Base-by-base conservation (phyloP, 2,797 vertebrate species). In the Xenopus petersii region DNA sequence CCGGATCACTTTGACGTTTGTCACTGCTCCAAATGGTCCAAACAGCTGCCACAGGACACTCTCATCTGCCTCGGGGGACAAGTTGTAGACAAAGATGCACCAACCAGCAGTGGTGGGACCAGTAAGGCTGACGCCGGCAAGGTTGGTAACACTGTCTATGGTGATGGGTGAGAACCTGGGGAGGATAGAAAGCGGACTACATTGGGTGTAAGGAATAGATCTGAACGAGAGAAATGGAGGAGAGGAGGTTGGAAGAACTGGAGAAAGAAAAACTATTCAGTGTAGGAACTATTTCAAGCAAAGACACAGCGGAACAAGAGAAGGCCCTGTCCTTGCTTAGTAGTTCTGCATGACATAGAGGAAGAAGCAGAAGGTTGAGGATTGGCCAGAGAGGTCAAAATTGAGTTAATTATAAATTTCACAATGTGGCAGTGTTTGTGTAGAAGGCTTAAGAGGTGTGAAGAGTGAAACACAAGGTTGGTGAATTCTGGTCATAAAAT, bases 61-160 rank as follows among this genome's bases (percentile, higher is more conserved):
- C 87, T 98, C 96, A 10, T 98, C 96, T 0, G 97, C 95, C 85
- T 98, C 97, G 0, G 97, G 97, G 0, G 96, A 97, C 81, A 98
- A 89, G 93, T 98, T 98, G 93, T 98, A 98, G 84, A 98, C 95
- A 49, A 98, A 98, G 93, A 98, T 98, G 91, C 96, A 98, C 96
- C 96, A 98, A 75, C 96, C 96, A 0, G 94, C 87, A 2, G 94
- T 94, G 0, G 94, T 91, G 0, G 96, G 94, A 11, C 95, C 49
- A 0, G 95, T 94, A 67, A 98, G 82, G 87, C 94, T 96, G 84
- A 96, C 95, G 4, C 95, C 96, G 0, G 95, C 94, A 81, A 98
- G 89, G 77, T 94, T 95, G 67, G 95, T 96, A 94, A 98, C 95
- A 86, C 96, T 95, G 87, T 98, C 97, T 24, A 98, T 96, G 89